phyloP scores from a whole-genome alignment of 2,113 vertebrate species.

The Hemichromis elongatus region DNA sequence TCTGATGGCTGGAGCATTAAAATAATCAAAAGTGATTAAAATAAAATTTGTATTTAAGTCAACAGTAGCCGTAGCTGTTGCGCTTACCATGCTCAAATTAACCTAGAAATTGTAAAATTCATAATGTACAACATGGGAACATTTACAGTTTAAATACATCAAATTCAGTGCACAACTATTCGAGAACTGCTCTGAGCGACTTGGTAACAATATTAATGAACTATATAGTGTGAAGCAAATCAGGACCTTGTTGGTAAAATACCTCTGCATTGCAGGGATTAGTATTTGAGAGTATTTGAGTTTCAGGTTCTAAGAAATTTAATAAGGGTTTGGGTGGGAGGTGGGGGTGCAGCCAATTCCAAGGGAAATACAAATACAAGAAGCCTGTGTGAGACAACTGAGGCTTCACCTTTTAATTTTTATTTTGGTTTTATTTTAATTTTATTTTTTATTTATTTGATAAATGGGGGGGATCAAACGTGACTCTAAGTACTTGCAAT shows the following conservation, averaged over 20 bases:
- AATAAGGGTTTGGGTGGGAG: not conserved
- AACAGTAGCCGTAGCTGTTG: not conserved
- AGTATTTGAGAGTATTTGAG: not conserved
- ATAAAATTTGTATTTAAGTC: not conserved
- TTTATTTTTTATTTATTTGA: too few species aligned
- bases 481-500: not conserved
- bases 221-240: not conserved
- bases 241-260: slow-evolving; percentile 22
- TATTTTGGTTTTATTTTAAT: not conserved
- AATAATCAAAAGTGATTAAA: not conserved
- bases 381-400: not conserved
- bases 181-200: not conserved
- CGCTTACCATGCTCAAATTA: not conserved
- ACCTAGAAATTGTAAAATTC: not conserved
- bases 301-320: not conserved
- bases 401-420: not conserved
- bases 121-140: not conserved
- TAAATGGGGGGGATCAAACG: not conserved
- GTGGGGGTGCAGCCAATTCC: too few species aligned
- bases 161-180: not conserved
- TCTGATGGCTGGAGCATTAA: not conserved
- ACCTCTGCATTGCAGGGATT: not conserved
- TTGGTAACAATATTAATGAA: slow-evolving; percentile 13
- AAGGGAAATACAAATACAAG: not conserved
- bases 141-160: not conserved